Base-by-base conservation (phyloP, 2,113 vertebrate genomes). In the Gavialis gangeticus region DNA sequence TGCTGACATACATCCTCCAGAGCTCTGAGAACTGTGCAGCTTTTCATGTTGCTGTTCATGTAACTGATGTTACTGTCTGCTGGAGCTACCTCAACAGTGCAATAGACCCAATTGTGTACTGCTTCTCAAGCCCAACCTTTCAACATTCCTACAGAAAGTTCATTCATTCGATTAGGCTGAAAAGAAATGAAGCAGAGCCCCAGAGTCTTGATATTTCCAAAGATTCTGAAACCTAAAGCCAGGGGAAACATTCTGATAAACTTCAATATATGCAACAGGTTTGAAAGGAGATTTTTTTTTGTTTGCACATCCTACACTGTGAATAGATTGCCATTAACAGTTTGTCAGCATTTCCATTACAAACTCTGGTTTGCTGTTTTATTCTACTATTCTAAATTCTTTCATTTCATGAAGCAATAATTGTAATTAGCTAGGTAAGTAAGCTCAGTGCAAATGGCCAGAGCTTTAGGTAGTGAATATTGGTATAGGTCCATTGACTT, bases 51-150 rank as follows among this genome's bases (percentile, higher is more conserved):
- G 88, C 91, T 0, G 75, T 82, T 1, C 84, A 76, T 34, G 37
- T 34, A 4, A 96, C 96, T 0, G 95, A 97, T 4, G 89, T 97
- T 37, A 84, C 98, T 30, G 75, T 96, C 97, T 96, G 97, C 62
- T 95, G 98, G 37, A 98, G 97, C 82, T 98, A 97, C 91, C 76
- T 97, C 76, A 98, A 97, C 82, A 97, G 96, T 10, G 84, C 94
- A 2, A 84, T 98, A 66, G 97, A 98, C 54, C 98, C 97, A 0
- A 76, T 95, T 4, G 78, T 98, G 21, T 95, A 93, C 93, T 98
- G 97, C 91, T 98, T 98, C 94, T 98, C 97, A 62, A 98, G 95
- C 90, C 81, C 82, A 0, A 22, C 12, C 16, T 94, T 93, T 62
- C 57, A 57, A 71, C 91, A 66, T 30, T 94, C 93, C 80, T 93